phyloP scores from a whole-genome alignment of 2,888 invertebrate genomes.

The Campopleginae sp. region DNA sequence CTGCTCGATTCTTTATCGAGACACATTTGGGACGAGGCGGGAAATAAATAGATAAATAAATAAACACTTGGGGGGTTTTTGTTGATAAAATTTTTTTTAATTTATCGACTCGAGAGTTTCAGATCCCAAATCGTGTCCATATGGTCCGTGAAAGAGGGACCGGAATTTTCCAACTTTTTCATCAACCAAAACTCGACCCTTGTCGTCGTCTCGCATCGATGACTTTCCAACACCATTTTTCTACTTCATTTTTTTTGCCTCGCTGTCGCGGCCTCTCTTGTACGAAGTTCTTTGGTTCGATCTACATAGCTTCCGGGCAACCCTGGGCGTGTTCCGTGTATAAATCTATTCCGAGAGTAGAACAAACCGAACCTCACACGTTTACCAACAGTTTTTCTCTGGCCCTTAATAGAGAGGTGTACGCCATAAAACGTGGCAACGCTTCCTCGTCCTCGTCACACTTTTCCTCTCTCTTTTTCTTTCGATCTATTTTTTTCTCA shows the following conservation, averaged over 20 bases:
- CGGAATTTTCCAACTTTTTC: conserved; percentile 57
- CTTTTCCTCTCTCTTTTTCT: conserved; percentile 3
- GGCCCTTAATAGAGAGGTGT: conserved; percentile 60
- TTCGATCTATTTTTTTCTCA: neutral
- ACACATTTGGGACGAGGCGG: neutral
- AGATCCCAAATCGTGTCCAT: conserved; percentile 41
- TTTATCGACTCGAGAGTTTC: conserved; percentile 1
- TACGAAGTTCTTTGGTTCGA: neutral
- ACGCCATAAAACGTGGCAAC: conserved; percentile 54
- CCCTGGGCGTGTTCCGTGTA: conserved; percentile 61
- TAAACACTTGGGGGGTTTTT: conserved; percentile 7
- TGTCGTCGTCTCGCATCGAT: conserved; percentile 59
- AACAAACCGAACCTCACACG: conserved; percentile 1
- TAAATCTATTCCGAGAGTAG: conserved; percentile 56
- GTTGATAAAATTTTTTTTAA: neutral
- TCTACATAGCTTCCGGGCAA: conserved; percentile 55
- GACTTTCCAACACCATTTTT: conserved; percentile 45
- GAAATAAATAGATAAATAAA: neutral
- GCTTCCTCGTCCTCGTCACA: conserved; percentile 42
- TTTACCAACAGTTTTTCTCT: conserved; percentile 43
- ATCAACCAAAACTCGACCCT: conserved; percentile 49
- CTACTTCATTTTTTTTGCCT: conserved; percentile 19
- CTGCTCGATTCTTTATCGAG: conserved; percentile 46
- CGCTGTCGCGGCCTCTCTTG: conserved; percentile 16
- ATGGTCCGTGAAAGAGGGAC: conserved; percentile 50